Conservation (phyloP, 2,888 invertebrate genomes). For the Hyalella azteca region DNA sequence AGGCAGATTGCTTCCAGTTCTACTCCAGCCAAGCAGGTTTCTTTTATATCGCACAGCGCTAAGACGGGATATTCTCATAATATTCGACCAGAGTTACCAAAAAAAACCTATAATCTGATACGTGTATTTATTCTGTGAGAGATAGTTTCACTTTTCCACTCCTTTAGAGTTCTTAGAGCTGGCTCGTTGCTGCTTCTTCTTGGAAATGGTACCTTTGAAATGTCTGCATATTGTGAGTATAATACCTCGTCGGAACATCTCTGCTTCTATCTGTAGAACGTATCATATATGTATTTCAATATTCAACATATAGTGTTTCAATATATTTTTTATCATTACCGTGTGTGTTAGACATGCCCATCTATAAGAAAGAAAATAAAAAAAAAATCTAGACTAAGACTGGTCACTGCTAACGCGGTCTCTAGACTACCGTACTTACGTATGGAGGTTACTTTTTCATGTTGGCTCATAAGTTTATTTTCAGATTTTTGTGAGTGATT, state of each 20-base stretch:
- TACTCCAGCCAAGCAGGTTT: constrained; percentile 3
- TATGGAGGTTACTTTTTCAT: constrained; percentile 34
- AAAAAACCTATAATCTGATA: neutral
- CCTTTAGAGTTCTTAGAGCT: constrained; percentile 1
- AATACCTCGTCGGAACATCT: constrained; percentile 25
- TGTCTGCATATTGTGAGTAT: constrained; percentile 21
- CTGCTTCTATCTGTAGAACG: constrained; percentile 34
- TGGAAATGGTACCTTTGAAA: constrained; percentile 14
- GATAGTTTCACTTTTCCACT: neutral
- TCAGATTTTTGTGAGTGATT: constrained; percentile 39
- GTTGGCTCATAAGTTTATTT: constrained; percentile 39
- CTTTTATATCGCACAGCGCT: constrained; percentile 4
- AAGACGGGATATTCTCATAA: constrained; percentile 14
- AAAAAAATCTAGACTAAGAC: constrained; percentile 20
- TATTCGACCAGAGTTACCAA: neutral
- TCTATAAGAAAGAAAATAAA: neutral
- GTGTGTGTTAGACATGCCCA: constrained; percentile 34
- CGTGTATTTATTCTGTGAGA: constrained; percentile 7
- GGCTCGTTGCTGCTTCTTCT: constrained; percentile 20
- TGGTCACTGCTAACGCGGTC: neutral
- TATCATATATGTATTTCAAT: constrained; percentile 33
- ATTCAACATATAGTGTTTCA: constrained; percentile 28
- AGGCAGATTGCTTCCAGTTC: constrained; percentile 1
- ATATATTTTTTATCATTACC: constrained; percentile 36
- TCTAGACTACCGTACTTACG: constrained; percentile 28